A percentile compares a stretch with the other conserved stretches of the same genome.
These are phyloP conservation scores for Ctenopoma multispine DNA, from an alignment of 2,797 vertebrate genomes.

Conservation along the genomic window DNA sequence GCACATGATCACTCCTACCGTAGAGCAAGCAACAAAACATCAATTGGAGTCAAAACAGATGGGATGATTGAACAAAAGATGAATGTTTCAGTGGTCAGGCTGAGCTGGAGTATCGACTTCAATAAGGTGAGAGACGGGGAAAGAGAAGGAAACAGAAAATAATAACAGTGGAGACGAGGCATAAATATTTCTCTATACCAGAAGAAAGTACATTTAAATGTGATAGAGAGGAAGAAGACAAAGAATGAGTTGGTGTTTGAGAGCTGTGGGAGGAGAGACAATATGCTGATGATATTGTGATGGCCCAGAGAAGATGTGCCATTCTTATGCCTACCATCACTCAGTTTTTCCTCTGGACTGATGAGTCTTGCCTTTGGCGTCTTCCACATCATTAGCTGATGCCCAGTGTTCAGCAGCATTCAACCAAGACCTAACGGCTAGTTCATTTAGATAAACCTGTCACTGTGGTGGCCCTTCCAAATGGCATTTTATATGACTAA, in stretches of 20 bases:
- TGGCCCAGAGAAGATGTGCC: constrained; percentile 30
- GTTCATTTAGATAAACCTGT: constrained; percentile 65
- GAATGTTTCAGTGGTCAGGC: constrained; percentile 32
- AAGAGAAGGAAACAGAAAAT: constrained; percentile 13
- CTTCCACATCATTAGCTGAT: constrained; percentile 69
- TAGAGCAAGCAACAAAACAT: constrained; percentile 41
- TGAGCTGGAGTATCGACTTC: constrained; percentile 31
- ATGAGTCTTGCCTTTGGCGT: constrained; percentile 55
- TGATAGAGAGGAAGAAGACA: constrained; percentile 5
- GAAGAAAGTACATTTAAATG: constrained; percentile 7
- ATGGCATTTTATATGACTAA: constrained; percentile 58
- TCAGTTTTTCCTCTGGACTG: constrained; percentile 39
- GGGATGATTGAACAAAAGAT: constrained; percentile 55
- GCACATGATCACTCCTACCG: constrained; percentile 26
- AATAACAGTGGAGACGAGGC: background rate
- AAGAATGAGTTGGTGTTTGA: constrained; percentile 29
- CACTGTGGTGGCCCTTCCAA: constrained; percentile 54
- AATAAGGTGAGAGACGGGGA: constrained; percentile 34
- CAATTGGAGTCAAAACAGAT: constrained; percentile 51
- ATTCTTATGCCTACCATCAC: constrained; percentile 26
- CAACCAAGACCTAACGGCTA: constrained; percentile 51
- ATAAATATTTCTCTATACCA: background rate
- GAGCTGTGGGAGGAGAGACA: constrained; percentile 43
- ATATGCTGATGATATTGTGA: constrained; percentile 58
- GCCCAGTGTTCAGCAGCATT: constrained; percentile 47